phyloP scores from a whole-genome alignment of 2,113 vertebrate species.

The Regulus satrapa region DNA sequence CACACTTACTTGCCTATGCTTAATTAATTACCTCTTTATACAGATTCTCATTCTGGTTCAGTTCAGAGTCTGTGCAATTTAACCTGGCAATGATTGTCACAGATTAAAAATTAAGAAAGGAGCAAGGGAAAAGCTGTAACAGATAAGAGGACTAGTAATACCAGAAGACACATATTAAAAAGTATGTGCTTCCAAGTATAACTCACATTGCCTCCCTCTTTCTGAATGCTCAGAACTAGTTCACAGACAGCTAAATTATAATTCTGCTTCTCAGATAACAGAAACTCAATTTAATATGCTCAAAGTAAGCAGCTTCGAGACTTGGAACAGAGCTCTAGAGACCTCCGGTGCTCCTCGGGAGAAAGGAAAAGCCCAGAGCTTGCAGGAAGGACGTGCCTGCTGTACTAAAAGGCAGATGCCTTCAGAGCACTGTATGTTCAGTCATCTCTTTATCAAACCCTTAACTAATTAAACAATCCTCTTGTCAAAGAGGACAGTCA shows the following conservation, averaged over 20 bases:
- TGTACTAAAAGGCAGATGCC: constrained; percentile 52
- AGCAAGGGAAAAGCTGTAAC: not conserved
- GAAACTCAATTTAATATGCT: not conserved
- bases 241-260: not conserved
- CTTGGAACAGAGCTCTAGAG: not conserved
- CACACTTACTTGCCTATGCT: not conserved
- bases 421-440: constrained; percentile 30
- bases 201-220: not conserved
- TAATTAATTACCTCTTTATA: not conserved
- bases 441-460: constrained; percentile 53
- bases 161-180: not conserved
- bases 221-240: not conserved
- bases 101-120: not conserved
- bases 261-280: not conserved
- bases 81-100: not conserved
- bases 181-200: not conserved
- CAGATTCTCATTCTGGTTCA: not conserved
- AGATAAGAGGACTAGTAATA: not conserved
- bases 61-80: not conserved
- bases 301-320: not conserved
- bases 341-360: not conserved
- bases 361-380: not conserved
- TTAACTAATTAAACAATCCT: constrained; percentile 54
- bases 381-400: not conserved
- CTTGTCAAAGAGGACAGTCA: constrained; percentile 40